A percentile compares a stretch with the other conserved stretches of the same genome.
Evolutionary conservation across 2,797 vertebrate species (phyloP).

Genomic region (Microchirus variegatus): DNA sequence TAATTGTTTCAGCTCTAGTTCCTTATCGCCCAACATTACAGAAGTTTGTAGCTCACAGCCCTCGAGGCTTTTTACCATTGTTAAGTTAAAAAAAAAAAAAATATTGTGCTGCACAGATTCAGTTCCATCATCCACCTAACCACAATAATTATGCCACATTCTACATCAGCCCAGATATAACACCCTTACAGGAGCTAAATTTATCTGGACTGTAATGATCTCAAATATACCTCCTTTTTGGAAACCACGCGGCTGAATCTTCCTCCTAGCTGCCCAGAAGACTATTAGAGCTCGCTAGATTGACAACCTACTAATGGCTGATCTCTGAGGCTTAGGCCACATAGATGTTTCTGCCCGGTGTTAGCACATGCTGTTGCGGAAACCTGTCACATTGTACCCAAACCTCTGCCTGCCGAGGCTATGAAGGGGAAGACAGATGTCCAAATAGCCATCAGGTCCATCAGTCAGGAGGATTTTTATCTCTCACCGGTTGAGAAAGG

Average conservation of each 20-base stretch:
- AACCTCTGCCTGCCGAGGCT: conserved; percentile 58
- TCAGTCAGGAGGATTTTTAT: conserved; percentile 70
- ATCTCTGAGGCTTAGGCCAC: conserved; percentile 67
- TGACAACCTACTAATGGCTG: conserved; percentile 80
- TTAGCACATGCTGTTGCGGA: conserved; percentile 64
- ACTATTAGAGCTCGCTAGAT: conserved; percentile 62
- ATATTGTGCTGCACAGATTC: conserved; percentile 41
- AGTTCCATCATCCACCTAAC: conserved; percentile 64
- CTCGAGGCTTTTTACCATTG: conserved; percentile 22
- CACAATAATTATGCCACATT: conserved; percentile 62
- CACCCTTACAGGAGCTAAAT: conserved; percentile 62
- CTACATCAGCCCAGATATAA: conserved; percentile 43
- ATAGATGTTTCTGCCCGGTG: conserved; percentile 64
- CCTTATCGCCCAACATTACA: conserved; percentile 29
- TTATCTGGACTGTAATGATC: conserved; percentile 71
- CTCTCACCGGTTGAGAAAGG: conserved; percentile 13
- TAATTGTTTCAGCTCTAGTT: too few relatives aligned
- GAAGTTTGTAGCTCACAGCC: conserved; percentile 40
- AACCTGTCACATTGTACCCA: conserved; percentile 67
- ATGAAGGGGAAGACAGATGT: conserved; percentile 77
- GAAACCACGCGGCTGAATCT: conserved; percentile 52
- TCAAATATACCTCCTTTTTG: conserved; percentile 61
- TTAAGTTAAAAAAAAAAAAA: conserved; percentile 59
- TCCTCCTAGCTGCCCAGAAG: conserved; percentile 61
- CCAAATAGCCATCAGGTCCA: conserved; percentile 74